Evolutionary conservation across 2,797 vertebrate genomes (phyloP), one percentile per base, ranked within the genome.

Genomic region (Lagodon rhomboides): DNA sequence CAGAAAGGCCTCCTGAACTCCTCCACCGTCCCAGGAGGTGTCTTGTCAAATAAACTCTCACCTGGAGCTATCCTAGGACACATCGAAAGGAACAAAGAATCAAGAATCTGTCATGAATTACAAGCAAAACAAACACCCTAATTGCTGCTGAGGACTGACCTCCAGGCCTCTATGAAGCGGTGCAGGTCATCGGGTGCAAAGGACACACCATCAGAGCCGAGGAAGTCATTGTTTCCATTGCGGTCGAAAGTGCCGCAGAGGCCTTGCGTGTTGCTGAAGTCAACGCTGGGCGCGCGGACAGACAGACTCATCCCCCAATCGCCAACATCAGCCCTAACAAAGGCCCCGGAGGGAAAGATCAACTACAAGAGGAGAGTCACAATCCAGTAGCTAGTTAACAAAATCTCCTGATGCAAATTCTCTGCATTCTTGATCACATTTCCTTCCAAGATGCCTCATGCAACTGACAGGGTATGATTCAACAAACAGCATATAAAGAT

Each of bases 231-330:
- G 91, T 90, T 87, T 55, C 80, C n/a, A 5, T 94, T 95, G 43
- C 89, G 93, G 0, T 97, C 95, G 59, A 96, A 97, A 82, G 92
- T 93, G n/a, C 95, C 93, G 0, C 95, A 95, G 72, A 95, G 94
- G 8, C 95, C 96, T 68, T 30, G 90, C 0, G 95, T 96, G 80
- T 85, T 91, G 75, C 94, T 86, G 87, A 95, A 96, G 93, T 95
- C 95, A 0, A 89, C 83, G 59, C 95, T 90, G 0, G 89, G 95
- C 0, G 74, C 91, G 47, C 95, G 94, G 62, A 95, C 82, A 0
- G 93, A 95, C 85, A 97, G 66, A 10, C 95, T 96, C 95, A 96
- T 96, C 85, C 94, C 95, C 96, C 95, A 93, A 25, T 95, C 87
- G 0, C 91, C 89, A 22, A 96, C 30, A 50, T 96, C 95, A 0